Conservation (phyloP, 2,797 vertebrate species). For the Pantherophis alleghaniensis region DNA sequence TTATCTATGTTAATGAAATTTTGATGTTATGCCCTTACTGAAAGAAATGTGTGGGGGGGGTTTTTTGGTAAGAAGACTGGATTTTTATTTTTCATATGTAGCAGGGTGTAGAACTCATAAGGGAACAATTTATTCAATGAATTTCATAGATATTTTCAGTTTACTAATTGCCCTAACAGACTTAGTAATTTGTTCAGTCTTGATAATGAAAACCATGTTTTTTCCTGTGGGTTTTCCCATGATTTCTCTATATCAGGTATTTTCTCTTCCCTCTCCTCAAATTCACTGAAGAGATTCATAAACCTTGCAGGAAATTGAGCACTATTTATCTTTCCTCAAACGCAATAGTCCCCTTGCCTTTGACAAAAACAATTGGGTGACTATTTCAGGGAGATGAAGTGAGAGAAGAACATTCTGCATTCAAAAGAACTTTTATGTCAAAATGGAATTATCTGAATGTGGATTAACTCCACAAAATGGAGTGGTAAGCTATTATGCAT, state of each 20-base stretch:
- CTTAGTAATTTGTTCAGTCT: conserved; percentile 41
- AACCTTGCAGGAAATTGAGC: neutral
- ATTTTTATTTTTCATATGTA: conserved; percentile 43
- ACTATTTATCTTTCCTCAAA: neutral
- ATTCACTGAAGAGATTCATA: neutral
- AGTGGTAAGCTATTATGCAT: neutral
- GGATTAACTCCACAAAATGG: neutral
- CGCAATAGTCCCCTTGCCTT: neutral
- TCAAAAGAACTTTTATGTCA: neutral
- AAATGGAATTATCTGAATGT: neutral
- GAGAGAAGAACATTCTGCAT: neutral
- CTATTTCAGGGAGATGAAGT: neutral
- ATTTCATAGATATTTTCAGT: conserved; percentile 31
- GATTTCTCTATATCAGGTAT: conserved; percentile 4
- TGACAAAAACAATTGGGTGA: neutral
- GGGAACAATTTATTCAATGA: conserved; percentile 22
- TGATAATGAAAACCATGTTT: conserved; percentile 32
- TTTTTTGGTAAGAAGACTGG: conserved; percentile 35
- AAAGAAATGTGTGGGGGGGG: conserved; percentile 13
- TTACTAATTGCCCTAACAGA: conserved; percentile 31
- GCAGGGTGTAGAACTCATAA: conserved; percentile 33
- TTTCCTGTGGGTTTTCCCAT: conserved; percentile 22
- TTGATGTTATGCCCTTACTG: neutral
- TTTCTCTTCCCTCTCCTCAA: neutral
- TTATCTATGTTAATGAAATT: conserved; percentile 6